These are phyloP conservation scores for Heliconius aoede DNA, from an alignment of 2,888 invertebrate genomes.

Conservation along the genomic window DNA sequence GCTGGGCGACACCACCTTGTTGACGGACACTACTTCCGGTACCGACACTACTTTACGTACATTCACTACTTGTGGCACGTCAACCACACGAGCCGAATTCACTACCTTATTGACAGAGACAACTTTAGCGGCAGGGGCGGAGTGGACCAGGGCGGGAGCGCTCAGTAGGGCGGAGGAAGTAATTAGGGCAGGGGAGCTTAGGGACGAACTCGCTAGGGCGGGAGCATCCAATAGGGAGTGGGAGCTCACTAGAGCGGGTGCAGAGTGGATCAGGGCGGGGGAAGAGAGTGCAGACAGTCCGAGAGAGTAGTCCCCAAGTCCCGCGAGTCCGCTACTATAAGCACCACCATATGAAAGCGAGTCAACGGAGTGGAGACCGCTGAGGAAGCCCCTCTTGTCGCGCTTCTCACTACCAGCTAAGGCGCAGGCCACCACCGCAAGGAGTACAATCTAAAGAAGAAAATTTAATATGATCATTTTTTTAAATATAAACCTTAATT, in stretches of 20 bases:
- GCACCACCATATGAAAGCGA: background rate
- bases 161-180: background rate
- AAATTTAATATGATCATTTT: background rate
- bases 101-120: slow-evolving; percentile 61
- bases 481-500: no score
- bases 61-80: slow-evolving; percentile 58
- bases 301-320: background rate
- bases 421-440: slow-evolving; percentile 42
- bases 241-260: slow-evolving; percentile 1
- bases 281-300: background rate
- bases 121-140: slow-evolving; percentile 49
- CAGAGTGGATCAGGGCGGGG: background rate
- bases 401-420: slow-evolving; percentile 34
- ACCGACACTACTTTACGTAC: slow-evolving; percentile 63
- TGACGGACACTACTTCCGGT: slow-evolving; percentile 65
- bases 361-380: slow-evolving; percentile 32
- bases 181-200: background rate
- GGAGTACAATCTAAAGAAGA: slow-evolving; percentile 40
- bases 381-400: slow-evolving; percentile 46
- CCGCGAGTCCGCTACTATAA: background rate
- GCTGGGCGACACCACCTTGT: slow-evolving; percentile 59
- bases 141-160: background rate
- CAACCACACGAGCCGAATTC: slow-evolving; percentile 55
- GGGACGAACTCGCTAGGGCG: background rate
- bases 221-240: background rate